A percentile compares a stretch with the other conserved stretches of the same genome.
Evolutionary conservation across 30 jellyfish, hydroid and myxozoan genomes (phyloP).

Genomic region (Turritopsis dohrnii): DNA sequence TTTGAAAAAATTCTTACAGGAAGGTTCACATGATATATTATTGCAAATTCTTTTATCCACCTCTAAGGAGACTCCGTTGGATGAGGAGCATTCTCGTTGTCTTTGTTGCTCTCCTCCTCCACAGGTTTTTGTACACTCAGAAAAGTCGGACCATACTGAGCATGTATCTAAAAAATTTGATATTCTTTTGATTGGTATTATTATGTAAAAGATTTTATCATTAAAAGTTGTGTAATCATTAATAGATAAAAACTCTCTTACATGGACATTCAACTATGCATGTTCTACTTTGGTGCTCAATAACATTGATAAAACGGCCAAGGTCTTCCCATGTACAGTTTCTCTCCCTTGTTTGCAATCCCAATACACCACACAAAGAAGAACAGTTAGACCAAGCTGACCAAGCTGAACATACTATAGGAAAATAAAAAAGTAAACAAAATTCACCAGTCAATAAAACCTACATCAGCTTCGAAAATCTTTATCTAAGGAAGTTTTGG

Average conservation of each 20-base stretch:
- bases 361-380: constrained; percentile 68
- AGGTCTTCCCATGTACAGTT: constrained; percentile 54
- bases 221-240: too few relatives aligned
- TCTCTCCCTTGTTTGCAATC: constrained; percentile 74
- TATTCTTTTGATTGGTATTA: neutral
- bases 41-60: constrained; percentile 27
- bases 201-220: too few relatives aligned
- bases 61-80: constrained; percentile 46
- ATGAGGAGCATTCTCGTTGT: constrained; percentile 29
- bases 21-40: constrained; percentile 26
- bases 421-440: neutral
- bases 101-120: constrained; percentile 48
- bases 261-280: constrained; percentile 31
- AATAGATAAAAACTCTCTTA: neutral
- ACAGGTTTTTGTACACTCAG: constrained; percentile 60
- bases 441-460: too few relatives aligned
- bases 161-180: neutral
- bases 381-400: constrained; percentile 76
- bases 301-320: constrained; percentile 39
- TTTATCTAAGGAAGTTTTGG: too few relatives aligned
- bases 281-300: constrained; percentile 61
- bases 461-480: too few relatives aligned
- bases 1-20: constrained; percentile 16
- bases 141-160: constrained; percentile 45
- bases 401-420: constrained; percentile 71